Evolutionary conservation across 2,113 vertebrate species (phyloP).

Genomic region (Oncorhynchus masou): DNA sequence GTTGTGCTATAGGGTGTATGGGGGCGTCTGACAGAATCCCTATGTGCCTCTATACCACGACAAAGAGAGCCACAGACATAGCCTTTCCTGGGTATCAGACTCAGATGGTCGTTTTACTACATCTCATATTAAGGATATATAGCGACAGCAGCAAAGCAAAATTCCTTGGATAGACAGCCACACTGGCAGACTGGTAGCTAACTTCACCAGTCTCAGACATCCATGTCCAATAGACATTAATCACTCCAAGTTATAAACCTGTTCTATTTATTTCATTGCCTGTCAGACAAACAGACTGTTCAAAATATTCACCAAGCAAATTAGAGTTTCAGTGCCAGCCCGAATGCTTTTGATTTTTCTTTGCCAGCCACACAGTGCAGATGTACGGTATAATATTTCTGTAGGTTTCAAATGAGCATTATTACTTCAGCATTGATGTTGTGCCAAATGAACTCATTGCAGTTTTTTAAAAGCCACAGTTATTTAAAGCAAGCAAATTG

Average conservation of each 20-base stretch:
- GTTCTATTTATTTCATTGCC: background rate
- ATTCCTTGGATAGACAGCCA: background rate
- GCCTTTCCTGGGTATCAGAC: background rate
- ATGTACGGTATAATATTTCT: conserved; percentile 53
- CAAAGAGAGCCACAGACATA: background rate
- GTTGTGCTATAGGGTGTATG: no score
- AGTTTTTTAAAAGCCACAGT: conserved; percentile 60
- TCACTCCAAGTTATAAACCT: background rate
- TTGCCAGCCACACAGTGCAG: conserved; percentile 11
- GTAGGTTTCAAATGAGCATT: conserved; percentile 66
- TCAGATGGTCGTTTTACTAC: background rate
- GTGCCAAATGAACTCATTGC: conserved; percentile 65
- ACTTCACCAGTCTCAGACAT: background rate
- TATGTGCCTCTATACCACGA: background rate
- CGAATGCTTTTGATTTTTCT: background rate
- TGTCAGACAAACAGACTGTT: background rate
- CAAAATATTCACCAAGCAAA: conserved; percentile 33
- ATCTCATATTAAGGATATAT: background rate
- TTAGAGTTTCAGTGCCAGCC: conserved; percentile 21
- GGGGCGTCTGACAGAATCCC: background rate
- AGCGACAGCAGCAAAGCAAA: background rate
- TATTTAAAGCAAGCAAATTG: conserved; percentile 69
- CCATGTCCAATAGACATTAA: background rate
- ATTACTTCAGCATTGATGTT: conserved; percentile 62
- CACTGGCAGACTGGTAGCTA: background rate